These are phyloP conservation scores for Epsilonema sp. DNA, from an alignment of 2,888 invertebrate genomes.

Conservation along the genomic window DNA sequence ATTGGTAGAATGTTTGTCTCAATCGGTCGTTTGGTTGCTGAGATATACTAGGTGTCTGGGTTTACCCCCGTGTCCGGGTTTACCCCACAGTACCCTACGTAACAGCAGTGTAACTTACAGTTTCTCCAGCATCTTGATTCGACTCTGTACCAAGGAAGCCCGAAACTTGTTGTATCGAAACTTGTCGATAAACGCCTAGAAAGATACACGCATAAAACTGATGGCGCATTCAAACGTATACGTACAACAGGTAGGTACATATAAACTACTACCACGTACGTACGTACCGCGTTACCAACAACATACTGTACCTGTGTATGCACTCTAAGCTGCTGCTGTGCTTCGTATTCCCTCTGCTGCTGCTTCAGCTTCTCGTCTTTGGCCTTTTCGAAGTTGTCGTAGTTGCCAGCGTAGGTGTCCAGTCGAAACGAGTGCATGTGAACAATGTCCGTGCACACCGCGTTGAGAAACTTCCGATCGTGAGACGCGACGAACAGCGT, in stretches of 20 bases:
- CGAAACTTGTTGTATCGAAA: slow-evolving; percentile 97
- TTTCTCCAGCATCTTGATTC: slow-evolving; percentile 93
- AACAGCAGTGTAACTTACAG: no score
- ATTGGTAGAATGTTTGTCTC: no score
- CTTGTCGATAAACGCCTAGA: slow-evolving; percentile 76
- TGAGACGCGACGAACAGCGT: slow-evolving; percentile 92
- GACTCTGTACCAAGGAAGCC: slow-evolving; percentile 90
- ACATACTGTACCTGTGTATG: slow-evolving; percentile 69
- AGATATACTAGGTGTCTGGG: no score
- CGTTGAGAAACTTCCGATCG: slow-evolving; percentile 86
- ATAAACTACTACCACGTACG: no score
- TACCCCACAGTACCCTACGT: no score
- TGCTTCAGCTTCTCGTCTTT: slow-evolving; percentile 79
- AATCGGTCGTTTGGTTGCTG: no score
- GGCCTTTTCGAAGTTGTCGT: slow-evolving; percentile 83
- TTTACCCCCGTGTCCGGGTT: no score
- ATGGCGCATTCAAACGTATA: no score
- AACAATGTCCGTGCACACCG: slow-evolving; percentile 86
- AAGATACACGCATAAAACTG: no score
- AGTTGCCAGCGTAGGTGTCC: slow-evolving; percentile 80
- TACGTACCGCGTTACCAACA: no score
- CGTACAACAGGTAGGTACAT: no score
- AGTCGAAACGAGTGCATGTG: slow-evolving; percentile 72
- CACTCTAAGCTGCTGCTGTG: slow-evolving; percentile 76
- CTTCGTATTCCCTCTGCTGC: slow-evolving; percentile 87